Conservation (phyloP, 2,113 vertebrate genomes). For the Pachypanchax playfairii region DNA sequence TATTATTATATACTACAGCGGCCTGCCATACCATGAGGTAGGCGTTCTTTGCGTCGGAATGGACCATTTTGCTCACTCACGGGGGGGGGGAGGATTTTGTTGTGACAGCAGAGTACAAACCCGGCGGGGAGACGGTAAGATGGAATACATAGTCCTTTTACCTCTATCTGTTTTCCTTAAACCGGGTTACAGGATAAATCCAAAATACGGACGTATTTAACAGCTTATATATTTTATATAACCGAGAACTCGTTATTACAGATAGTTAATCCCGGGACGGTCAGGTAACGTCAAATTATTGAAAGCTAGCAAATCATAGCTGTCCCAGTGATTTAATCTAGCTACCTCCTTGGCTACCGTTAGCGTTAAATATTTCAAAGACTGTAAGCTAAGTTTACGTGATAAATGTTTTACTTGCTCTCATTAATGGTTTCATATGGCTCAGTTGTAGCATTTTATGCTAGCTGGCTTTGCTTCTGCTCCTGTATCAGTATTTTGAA, state of each 20-base stretch:
- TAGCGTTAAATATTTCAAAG: background rate
- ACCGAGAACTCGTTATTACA: background rate
- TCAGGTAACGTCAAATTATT: constrained; percentile 46
- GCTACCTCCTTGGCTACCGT: constrained; percentile 41
- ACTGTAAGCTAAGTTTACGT: background rate
- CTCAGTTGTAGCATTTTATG: background rate
- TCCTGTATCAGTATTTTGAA: constrained; percentile 26
- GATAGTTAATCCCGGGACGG: constrained; percentile 17
- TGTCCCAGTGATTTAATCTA: constrained; percentile 46
- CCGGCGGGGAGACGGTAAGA: constrained; percentile 68
- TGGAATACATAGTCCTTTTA: background rate
- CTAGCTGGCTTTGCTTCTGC: constrained; percentile 7
- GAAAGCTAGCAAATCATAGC: constrained; percentile 50
- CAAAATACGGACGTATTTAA: background rate
- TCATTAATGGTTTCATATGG: background rate
- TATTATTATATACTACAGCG: background rate
- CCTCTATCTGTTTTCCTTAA: background rate
- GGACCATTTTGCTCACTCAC: constrained; percentile 60
- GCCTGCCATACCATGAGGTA: background rate
- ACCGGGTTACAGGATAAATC: background rate
- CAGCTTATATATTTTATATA: background rate
- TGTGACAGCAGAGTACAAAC: constrained; percentile 67
- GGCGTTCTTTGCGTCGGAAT: constrained; percentile 50
- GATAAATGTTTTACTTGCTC: background rate
- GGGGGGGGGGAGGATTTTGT: constrained; percentile 68